Evolutionary conservation across 2,888 invertebrate species (phyloP).

Genomic region (Gisinianus flammeolus): DNA sequence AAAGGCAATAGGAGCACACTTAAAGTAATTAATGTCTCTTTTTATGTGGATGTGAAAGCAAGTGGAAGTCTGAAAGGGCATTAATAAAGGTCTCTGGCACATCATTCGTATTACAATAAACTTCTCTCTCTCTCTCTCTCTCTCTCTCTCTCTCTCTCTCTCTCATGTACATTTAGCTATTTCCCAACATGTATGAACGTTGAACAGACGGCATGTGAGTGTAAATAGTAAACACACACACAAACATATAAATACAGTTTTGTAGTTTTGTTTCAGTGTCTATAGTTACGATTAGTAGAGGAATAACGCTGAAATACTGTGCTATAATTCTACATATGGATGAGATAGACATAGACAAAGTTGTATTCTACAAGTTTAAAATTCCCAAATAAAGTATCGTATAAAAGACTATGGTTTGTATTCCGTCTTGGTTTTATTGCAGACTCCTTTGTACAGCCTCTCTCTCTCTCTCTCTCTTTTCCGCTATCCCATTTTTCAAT

Average conservation of each 20-base stretch:
- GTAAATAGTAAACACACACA: too few species aligned
- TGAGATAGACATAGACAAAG: neutral
- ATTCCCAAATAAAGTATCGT: neutral
- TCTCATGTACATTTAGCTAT: neutral
- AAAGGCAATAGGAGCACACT: constrained; percentile 22
- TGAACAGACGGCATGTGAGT: neutral
- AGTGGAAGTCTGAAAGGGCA: neutral
- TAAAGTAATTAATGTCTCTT: constrained; percentile 35
- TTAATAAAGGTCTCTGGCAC: constrained; percentile 26
- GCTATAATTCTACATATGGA: too few species aligned
- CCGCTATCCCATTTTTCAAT: neutral
- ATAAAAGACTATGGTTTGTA: neutral
- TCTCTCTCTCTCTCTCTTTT: neutral
- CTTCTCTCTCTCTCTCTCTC: neutral
- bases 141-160: neutral
- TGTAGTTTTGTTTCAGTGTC: too few species aligned
- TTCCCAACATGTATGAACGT: too few species aligned
- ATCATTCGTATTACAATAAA: constrained; percentile 26
- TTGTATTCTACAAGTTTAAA: neutral
- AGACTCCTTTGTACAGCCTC: neutral
- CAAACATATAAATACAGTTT: too few species aligned
- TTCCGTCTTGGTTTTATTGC: neutral
- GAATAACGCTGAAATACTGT: too few species aligned
- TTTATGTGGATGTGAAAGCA: constrained; percentile 23
- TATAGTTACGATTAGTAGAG: too few species aligned